These are phyloP conservation scores for Hermaeophaga mercurialis DNA, from an alignment of 2,888 invertebrate species.

Conservation along the genomic window DNA sequence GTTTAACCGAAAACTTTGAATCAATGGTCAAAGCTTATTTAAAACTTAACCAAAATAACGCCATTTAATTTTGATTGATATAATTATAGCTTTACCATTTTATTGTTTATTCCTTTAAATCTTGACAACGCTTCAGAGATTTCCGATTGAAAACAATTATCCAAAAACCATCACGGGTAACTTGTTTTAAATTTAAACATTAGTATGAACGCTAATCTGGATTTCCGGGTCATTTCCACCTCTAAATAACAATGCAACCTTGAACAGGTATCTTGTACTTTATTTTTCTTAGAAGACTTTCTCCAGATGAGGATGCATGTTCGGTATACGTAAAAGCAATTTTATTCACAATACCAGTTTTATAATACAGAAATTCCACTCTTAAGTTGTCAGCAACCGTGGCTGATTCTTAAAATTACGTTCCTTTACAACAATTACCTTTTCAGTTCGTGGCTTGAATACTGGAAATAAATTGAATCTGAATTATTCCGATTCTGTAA, in stretches of 20 bases:
- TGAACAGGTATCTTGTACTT: constrained; percentile 17
- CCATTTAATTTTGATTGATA: too few relatives aligned
- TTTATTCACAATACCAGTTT: constrained; percentile 22
- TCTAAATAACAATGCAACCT: constrained; percentile 8
- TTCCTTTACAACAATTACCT: constrained; percentile 4
- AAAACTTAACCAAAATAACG: too few relatives aligned
- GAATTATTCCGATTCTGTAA: neutral
- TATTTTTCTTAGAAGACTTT: constrained; percentile 13
- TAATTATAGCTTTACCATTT: too few relatives aligned
- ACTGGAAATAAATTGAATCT: neutral
- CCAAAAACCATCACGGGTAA: too few relatives aligned
- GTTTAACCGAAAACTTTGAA: too few relatives aligned
- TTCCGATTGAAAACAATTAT: too few relatives aligned
- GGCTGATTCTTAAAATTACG: constrained; percentile 13
- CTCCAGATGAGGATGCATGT: constrained; percentile 12
- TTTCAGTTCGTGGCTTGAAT: neutral
- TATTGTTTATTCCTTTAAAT: too few relatives aligned
- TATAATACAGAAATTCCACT: constrained; percentile 17
- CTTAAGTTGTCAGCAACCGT: constrained; percentile 6
- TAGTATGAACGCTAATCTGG: too few relatives aligned
- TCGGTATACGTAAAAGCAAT: constrained; percentile 17
- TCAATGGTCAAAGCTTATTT: too few relatives aligned
- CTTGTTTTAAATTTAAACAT: too few relatives aligned
- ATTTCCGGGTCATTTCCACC: neutral
- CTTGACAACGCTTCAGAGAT: too few relatives aligned